Base-by-base conservation (phyloP, 23 tunicate species). In the Clavelina lepadiformis region DNA sequence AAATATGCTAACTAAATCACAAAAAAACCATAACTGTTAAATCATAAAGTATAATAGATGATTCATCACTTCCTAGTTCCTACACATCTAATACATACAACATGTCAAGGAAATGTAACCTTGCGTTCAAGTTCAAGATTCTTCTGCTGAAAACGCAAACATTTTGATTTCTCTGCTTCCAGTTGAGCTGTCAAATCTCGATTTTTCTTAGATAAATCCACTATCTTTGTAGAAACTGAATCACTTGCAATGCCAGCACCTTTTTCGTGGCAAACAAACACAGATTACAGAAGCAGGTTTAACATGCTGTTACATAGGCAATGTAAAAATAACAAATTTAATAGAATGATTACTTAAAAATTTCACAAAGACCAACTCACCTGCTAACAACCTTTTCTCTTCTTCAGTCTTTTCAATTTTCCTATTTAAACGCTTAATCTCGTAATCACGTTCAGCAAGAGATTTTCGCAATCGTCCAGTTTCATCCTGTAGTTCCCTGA, bases 401-500 rank as follows among this genome's bases (percentile, higher is more conserved):
- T 89, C 89, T 60, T 89, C 83, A 52, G 67, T 28, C 44, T 81
- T 89, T 5, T n/a, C 3, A 15, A 81, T 38, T 57, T 71, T 80
- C 35, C 64, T 81, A 61, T 71, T 89, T 18, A 80, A 58, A 33
- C 61, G 49, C 54, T 69, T 69, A 18, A 89, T 70, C 61, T 89
- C 83, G 69, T 89, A 89, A 23, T 89, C 97, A 57, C 84, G 69
- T 55, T 89, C 97, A 15, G 83, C 83, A 44, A 81, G 45, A 45
- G 68, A 38, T 35, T 89, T 89, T 63, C 97, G 46, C 29, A 89
- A 44, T 49, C 97, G 61, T 7, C 97, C 97, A 55, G 97, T 89
- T 69, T 89, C 97, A 81, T 89, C 97, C 56, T 71, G 54, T n/a
- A 89, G 58, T 56, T 89, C 97, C 26, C 97, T 89, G 59, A 51